Base-by-base conservation (phyloP, 2,113 vertebrate genomes). In the Lepus europaeus region DNA sequence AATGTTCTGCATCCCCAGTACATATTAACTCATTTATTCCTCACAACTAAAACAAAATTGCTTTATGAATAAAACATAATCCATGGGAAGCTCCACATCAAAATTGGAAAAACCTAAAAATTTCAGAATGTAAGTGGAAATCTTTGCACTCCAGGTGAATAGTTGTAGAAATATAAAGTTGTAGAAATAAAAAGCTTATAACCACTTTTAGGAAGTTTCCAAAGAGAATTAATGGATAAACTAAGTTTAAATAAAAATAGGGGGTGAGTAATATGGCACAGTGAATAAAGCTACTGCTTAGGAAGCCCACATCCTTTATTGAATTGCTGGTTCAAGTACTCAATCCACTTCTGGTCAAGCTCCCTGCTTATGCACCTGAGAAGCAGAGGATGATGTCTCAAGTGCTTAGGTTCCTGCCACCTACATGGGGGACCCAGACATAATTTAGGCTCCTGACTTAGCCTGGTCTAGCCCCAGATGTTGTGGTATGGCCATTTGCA, bases 171-270 rank as follows among this genome's bases (percentile, higher is more conserved):
- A 27, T 66, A 12, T 22, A 84, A 79, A 4, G 77, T 66, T 81
- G 19, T 88, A 95, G 49, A 87, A 86, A 27, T 66, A 12, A 19
- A 84, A 79, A 4, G 77, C 23, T 73, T 56, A 72, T 4, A 84
- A 33, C 11, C 53, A 95, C 23, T 72, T 93, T 94, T 93, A 80
- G 12, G 33, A 89, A 83, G 13, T 87, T 95, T 95, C 77, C 69
- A 89, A 83, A 66, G 63, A 89, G 53, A 84, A 82, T 91, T 11
- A 82, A 77, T 61, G 36, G 36, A 51, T 70, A 70, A 77, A 74
- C 56, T 39, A 92, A 59, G 66, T 19, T 59, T 59, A 59, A 59
- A 45, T 45, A 59, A 59, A 59, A 16, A 5, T 59, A 59, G 17
- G 13, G 56, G 56, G 17, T 59, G 56, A 1, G 45, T 45, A 45